Evolutionary conservation across 2,888 invertebrate genomes (phyloP), one percentile per base, ranked within the genome.

Genomic region (Therioaphis trifolii): DNA sequence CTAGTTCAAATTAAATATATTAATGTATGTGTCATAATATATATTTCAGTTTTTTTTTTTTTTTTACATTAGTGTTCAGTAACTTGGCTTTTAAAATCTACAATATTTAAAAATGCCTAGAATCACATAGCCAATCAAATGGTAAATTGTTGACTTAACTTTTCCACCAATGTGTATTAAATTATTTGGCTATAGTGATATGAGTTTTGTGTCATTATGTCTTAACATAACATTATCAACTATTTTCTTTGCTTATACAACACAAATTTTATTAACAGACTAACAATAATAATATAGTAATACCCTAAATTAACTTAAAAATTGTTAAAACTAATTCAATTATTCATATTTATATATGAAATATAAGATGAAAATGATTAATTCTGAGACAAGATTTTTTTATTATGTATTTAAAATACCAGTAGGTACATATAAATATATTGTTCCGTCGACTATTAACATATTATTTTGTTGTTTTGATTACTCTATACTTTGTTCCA

Each of bases 131-230:
- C 71, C 29, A 46, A 80, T 71, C 4, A 46, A 27, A 63, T 40
- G n/a, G n/a, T 21, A 58, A 12, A 24, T 27, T 55, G n/a, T 4
- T 27, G 7, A 69, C n/a, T 78, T 24, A 35, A 58, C 18, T 61
- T 12, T 11, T 69, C 43, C 58, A 69, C 69, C 69, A 79, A 69
- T 69, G 79, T 79, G 79, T 79, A 69, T 58, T 40, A 79, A 52
- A 79, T 69, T 69, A 40, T 68, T 58, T 69, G 24, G 43, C 29
- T 77, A 27, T 68, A 35, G n/a, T 68, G 35, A 29, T 24, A 12
- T 27, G 21, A 27, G 12, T 43, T 76, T 18, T 27, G 55, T 69
- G 24, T n/a, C 55, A 27, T 69, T 27, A 29, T 76, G 18, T 35
- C 52, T 12, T 35, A 15, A 43, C 24, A 35, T 55, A 40, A n/a